Conservation (phyloP, 37 sponge, comb jelly and placozoan species). For the Aphrocallistes beatrix region DNA sequence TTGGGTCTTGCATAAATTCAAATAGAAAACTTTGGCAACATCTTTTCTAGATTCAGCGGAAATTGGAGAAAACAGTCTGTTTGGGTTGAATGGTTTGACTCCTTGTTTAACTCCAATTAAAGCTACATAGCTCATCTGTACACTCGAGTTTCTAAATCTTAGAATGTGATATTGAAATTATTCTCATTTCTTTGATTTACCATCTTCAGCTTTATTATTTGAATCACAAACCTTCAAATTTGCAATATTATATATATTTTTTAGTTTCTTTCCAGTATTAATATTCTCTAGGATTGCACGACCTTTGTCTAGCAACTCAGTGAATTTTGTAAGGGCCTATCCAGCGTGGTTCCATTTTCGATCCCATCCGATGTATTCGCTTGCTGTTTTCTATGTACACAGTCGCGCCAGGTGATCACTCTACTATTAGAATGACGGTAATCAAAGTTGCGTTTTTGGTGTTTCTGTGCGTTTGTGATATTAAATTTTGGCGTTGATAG, state of each 20-base stretch:
- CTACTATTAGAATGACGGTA: not conserved
- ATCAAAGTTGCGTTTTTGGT: not conserved
- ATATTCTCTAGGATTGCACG: not conserved
- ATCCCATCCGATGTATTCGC: conserved; percentile 8
- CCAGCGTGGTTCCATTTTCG: conserved; percentile 17
- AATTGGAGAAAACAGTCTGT: not conserved
- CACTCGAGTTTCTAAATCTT: not conserved
- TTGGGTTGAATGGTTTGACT: not conserved
- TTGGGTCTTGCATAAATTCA: not conserved
- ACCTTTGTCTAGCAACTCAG: not conserved
- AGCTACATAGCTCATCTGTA: not conserved
- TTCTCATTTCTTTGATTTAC: not conserved
- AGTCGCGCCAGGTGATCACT: not conserved
- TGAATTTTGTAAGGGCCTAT: not conserved
- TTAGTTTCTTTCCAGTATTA: not conserved
- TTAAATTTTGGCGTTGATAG: no score
- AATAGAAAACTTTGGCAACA: not conserved
- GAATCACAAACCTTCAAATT: not conserved
- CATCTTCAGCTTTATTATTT: not conserved
- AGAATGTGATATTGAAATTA: not conserved
- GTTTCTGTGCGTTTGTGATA: not conserved
- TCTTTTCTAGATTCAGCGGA: conserved; percentile 1
- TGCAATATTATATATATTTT: conserved; percentile 13
- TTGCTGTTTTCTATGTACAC: not conserved
- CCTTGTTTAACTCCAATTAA: not conserved